Base-by-base conservation (phyloP, 2,888 invertebrate genomes). In the Drosophila paramelanica region DNA sequence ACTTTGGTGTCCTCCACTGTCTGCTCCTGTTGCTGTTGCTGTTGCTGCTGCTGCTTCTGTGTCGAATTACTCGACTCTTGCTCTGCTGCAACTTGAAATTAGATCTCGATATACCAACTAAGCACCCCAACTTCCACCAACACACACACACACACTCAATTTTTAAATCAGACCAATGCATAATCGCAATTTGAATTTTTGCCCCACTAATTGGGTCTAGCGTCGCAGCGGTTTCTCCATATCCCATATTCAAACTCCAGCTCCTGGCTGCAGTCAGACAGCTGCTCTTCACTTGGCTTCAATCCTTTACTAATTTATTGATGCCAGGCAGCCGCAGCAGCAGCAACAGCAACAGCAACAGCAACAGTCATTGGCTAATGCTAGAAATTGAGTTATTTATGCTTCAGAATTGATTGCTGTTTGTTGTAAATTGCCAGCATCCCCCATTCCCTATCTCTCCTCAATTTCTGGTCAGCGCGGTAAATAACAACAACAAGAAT, bases 311-410 rank as follows among this genome's bases (percentile, higher is more conserved):
- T 71, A 73, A 83, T 82, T 86, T 85, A 82, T 85, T 70, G 83
- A 77, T 76, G 75, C 61, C 79, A 56, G 52, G 13, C 51, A 69
- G 33, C 49, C 39, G 17, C 47, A 42, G 25, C 39, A 59, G 43
- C 27, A 38, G 17, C 47, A 42, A 20, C 39, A 59, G 43, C 27
- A 38, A 11, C 14, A 20, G 2, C 33, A 33, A 20, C 51, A 39
- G 25, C 36, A 58, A 17, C 50, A 66, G 20, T 33, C 62, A 57
- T 6, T 68, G 52, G 77, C 64, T 76, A 73, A 66, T 76, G 70
- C 65, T 50, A 56, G 55, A 79, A 84, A 87, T 88, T 85, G 87
- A 87, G 89, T 87, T 88, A 87, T 87, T 87, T 87, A 79, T 87
- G 86, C 77, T 74, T 59, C 68, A 72, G 71, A 80, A 88, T 87